Base-by-base conservation (phyloP, 1,140 invertebrate species). In the Rhynchophorus ferrugineus region DNA sequence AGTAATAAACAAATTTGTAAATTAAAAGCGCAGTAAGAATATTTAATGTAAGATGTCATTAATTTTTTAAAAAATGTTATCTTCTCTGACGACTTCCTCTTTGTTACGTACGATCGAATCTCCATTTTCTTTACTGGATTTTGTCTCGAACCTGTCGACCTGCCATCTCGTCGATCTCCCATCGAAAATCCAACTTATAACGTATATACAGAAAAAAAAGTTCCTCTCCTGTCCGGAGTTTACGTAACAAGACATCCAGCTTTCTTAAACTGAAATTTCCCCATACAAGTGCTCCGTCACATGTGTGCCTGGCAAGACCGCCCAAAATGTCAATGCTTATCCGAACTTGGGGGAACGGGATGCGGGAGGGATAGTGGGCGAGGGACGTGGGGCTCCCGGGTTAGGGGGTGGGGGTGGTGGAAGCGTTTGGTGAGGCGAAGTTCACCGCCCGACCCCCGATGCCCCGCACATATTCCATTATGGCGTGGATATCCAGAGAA, bases 281-380 rank as follows among this genome's bases (percentile, higher is more conserved):
- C 24, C 11, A 29, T 11, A 29, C 24, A 29, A 29, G 24, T 29
- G 24, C 24, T 29, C 24, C 24, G 11, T 51, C 48, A 46, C 51
- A 51, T 44, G 38, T 43, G 56, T 63, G 59, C 61, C 61, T 61
- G 61, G 55, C 54, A 49, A 43, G 38, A 51, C 57, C 21, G 47
- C 38, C 50, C 49, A 55, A 63, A 63, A 63, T 63, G 59, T 63
- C 59, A 62, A 60, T 56, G 56, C 56, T 58, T 58, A 56, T 56
- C 53, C 55, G 45, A 43, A 54, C 41, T 44, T 41, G 53, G 50
- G 20, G 46, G 21, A 18, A 36, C 41, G 49, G 45, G 44, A 29
- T 6, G 24, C 5, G 24, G 24, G 24, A 29, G 24, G 24, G 24
- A 11, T n/a, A 11, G 24, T 29, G 24, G 11, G 5, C 5, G 24